Evolutionary conservation across 2,888 invertebrate genomes (phyloP), one percentile per base, ranked within the genome.

Genomic region (Deladenus siricidicola): DNA sequence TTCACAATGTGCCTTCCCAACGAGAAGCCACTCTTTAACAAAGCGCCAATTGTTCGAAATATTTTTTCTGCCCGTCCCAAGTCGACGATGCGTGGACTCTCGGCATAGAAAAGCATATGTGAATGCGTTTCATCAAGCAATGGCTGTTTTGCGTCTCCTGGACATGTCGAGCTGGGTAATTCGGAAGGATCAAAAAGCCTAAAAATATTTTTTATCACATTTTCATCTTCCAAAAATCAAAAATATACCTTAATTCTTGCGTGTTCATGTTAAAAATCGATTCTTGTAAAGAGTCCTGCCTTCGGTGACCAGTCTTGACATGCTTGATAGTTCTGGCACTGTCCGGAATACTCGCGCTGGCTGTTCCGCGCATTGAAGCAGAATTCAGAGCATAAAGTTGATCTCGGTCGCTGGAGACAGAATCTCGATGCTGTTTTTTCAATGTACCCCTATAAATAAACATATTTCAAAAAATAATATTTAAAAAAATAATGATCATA

Each of bases 41-140:
- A 57, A 0, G 74, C 67, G n/a, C 68, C 65, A 1, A 77, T 64
- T 52, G 77, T 77, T 42, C 74, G 65, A 58, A 77, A 77, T 3
- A 74, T 70, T 6, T 71, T 70, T 54, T 77, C 77, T 0, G 76
- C 73, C 3, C 75, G 58, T 8, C 70, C 60, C 47, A 67, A 45
- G 44, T 66, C 72, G 10, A 70, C 70, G 8, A 56, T 50, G 28
- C 69, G 58, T 24, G 75, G 75, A 39, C 70, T 69, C 52, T 78
- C 78, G n/a, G 64, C 85, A 77, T 90, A 90, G 2, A 90, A 82
- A 45, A 90, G 83, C 81, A 90, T 85, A 77, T 90, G 89, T 24
- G 88, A 87, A 78, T 90, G 89, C 60, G 88, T 85, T 28, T 87
- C 86, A 78, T 88, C 87, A 42, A 88, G 83, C 8, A 80, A 77